A percentile compares a stretch with the other conserved stretches of the same genome.
Evolutionary conservation across 2,113 vertebrate species (phyloP).

Genomic region (Nycticryphes semicollaris): DNA sequence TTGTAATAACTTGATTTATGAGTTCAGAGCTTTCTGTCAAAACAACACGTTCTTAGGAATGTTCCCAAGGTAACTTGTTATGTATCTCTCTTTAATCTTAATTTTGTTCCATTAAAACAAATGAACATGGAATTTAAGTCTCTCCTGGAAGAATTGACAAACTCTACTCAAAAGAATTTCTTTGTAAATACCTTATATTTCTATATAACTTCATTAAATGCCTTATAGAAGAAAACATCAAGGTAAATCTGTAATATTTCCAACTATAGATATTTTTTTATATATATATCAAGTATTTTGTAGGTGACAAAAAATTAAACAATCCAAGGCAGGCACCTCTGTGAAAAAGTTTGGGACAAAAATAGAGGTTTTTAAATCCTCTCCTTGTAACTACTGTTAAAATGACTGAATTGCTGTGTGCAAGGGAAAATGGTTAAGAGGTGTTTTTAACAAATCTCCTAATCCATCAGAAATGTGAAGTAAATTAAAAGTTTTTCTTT

Average conservation of each 20-base stretch:
- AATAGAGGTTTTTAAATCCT: neutral
- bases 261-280: neutral
- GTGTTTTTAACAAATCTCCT: neutral
- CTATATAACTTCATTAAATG: neutral
- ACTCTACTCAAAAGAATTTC: neutral
- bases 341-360: neutral
- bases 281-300: neutral
- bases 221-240: neutral
- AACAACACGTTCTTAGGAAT: neutral
- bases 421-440: neutral
- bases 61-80: neutral
- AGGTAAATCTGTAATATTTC: neutral
- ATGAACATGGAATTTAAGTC: neutral
- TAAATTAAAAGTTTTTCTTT: neutral
- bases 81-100: neutral
- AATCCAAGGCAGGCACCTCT: neutral
- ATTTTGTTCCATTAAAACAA: neutral
- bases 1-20: slow-evolving; percentile 15
- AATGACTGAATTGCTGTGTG: fast-evolving
- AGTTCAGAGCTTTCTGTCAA: slow-evolving; percentile 22
- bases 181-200: neutral
- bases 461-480: neutral
- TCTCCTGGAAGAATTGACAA: neutral
- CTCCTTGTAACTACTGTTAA: neutral
- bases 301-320: neutral